Conservation (phyloP, 2,888 invertebrate species). For the Choristoneura rosaceana region DNA sequence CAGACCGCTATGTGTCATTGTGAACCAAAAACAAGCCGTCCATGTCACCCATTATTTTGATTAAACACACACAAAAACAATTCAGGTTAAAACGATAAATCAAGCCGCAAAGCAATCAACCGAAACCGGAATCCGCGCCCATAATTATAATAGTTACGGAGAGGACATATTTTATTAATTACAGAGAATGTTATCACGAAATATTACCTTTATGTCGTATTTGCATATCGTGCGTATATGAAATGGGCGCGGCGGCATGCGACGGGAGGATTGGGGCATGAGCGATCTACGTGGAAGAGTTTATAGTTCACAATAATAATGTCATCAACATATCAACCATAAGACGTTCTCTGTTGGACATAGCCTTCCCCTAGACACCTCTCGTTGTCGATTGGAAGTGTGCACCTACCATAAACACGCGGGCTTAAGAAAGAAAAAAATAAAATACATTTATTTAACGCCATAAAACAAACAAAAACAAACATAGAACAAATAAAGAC, state of each 20-base stretch:
- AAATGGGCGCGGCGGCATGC: constrained; percentile 74
- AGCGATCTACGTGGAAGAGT: constrained; percentile 1
- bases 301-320: too few species aligned
- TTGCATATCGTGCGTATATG: constrained; percentile 82
- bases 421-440: too few species aligned
- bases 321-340: too few species aligned
- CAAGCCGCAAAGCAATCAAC: constrained; percentile 67
- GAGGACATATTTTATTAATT: constrained; percentile 84
- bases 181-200: constrained; percentile 78
- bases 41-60: constrained; percentile 41
- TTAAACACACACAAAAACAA: constrained; percentile 41
- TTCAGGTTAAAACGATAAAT: constrained; percentile 59
- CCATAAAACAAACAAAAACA: too few species aligned
- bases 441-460: too few species aligned
- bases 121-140: constrained; percentile 62
- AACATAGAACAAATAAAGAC: too few species aligned
- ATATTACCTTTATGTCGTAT: constrained; percentile 84
- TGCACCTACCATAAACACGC: too few species aligned
- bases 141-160: constrained; percentile 61
- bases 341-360: too few species aligned
- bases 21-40: constrained; percentile 44
- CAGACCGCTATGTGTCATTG: neutral
- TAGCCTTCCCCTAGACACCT: too few species aligned
- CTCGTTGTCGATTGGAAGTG: too few species aligned
- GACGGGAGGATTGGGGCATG: constrained; percentile 52